Evolutionary conservation across 1,140 invertebrate species (phyloP), one percentile per base, ranked within the genome.

Genomic region (Bicyclus anynana): DNA sequence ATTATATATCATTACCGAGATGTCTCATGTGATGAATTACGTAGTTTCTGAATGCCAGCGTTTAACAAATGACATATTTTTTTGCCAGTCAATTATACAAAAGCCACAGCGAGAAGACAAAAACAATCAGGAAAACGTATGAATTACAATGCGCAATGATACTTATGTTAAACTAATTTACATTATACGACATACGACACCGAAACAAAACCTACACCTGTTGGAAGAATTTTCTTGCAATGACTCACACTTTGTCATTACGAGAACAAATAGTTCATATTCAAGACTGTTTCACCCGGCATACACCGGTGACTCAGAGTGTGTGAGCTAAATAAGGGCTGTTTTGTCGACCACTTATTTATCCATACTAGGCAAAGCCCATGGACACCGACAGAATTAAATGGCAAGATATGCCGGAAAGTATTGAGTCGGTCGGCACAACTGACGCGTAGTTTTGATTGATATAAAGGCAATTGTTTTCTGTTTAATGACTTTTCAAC

Each of bases 391-490:
- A 57, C 62, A 59, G 49, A 59, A 74, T 74, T 47, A 63, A 75
- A 84, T 69, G 80, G 80, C 64, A 76, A 75, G 72, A 72, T 77
- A 82, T 80, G 76, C 74, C 80, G 80, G 78, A 83, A 84, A 74
- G 73, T 53, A 35, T 56, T 38, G 40, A 44, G 40, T 10, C 18
- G 14, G 40, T 10, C 18, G 14, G 40, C 20, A 4, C 40, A 55
- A 68, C 26, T 53, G 42, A 46, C n/a, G 40, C 52, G 26, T 50
- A 53, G 10, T 52, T 65, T 72, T 74, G 69, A 75, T 72, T 69
- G 67, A 72, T 67, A 42, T 67, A 65, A 65, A 48, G 50, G 23
- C 14, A 9, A 29, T 14, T 23, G 1, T 49, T 13, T 33, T 50
- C 18, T 44, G 7, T 21, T 33, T 7, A 18, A 16, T 14, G 13